A percentile compares a stretch with the other conserved stretches of the same genome.
Evolutionary conservation across 2,113 vertebrate species (phyloP).

Genomic region (Bombycilla garrulus): DNA sequence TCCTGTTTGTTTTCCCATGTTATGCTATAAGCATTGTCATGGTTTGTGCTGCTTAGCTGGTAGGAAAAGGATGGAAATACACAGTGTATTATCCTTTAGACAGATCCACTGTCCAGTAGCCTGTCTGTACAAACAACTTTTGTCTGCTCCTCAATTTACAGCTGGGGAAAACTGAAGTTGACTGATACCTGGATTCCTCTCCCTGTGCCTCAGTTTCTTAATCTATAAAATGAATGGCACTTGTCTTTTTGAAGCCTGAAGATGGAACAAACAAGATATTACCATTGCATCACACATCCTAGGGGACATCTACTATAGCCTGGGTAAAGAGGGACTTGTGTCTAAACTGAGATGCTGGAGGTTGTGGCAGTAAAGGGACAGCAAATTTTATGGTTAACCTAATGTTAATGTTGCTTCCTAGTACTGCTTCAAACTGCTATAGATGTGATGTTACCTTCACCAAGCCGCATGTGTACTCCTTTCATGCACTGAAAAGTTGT

Average conservation of each 20-base stretch:
- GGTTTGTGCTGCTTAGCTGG: background rate
- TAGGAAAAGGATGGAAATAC: background rate
- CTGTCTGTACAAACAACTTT: background rate
- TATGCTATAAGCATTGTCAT: background rate
- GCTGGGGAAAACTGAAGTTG: background rate
- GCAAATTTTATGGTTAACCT: background rate
- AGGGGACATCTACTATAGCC: background rate
- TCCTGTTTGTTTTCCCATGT: background rate
- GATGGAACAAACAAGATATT: background rate
- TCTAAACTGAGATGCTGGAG: background rate
- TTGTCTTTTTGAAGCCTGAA: background rate
- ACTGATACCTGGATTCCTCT: background rate
- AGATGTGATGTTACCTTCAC: background rate
- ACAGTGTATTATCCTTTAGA: background rate
- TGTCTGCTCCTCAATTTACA: background rate
- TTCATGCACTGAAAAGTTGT: background rate
- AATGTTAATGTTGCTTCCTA: background rate
- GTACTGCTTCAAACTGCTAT: background rate
- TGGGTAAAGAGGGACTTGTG: background rate
- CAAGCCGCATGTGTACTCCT: fast-evolving
- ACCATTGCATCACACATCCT: background rate
- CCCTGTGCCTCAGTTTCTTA: background rate
- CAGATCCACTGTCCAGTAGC: background rate
- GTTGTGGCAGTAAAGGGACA: background rate
- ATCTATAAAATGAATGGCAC: background rate